Conservation (phyloP, 2,888 invertebrate genomes). For the Meghimatium bilineatum region DNA sequence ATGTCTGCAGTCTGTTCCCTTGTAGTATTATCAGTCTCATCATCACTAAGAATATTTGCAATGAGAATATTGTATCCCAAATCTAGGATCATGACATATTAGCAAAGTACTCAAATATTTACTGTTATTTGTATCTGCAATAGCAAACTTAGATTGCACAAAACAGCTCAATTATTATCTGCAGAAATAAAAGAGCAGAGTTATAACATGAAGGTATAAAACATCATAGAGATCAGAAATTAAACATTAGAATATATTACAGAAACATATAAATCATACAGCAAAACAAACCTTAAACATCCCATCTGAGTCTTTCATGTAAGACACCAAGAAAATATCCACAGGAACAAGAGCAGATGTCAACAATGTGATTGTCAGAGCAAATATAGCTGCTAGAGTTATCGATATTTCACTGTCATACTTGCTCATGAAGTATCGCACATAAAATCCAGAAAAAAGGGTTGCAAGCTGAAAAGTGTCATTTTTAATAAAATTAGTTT, state of each 20-base stretch:
- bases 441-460: slow-evolving; percentile 74
- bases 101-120: no score
- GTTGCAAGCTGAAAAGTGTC: slow-evolving; percentile 72
- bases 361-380: slow-evolving; percentile 70
- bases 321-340: slow-evolving; percentile 78
- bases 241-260: not conserved
- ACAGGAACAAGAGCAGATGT: slow-evolving; percentile 75
- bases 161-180: no score
- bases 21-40: no score
- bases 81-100: no score
- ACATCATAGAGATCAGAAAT: not conserved
- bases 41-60: no score
- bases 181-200: no score
- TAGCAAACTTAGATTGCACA: no score
- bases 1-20: no score
- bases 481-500: not conserved
- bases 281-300: slow-evolving; percentile 68
- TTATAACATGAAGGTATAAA: no score
- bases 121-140: no score
- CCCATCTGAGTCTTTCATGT: slow-evolving; percentile 77
- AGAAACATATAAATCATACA: not conserved
- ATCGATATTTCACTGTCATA: slow-evolving; percentile 73
- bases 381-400: slow-evolving; percentile 68
- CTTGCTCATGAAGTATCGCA: slow-evolving; percentile 74
- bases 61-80: no score